phyloP scores from a whole-genome alignment of 1,140 invertebrate species.

The Trialeurodes vaporariorum region DNA sequence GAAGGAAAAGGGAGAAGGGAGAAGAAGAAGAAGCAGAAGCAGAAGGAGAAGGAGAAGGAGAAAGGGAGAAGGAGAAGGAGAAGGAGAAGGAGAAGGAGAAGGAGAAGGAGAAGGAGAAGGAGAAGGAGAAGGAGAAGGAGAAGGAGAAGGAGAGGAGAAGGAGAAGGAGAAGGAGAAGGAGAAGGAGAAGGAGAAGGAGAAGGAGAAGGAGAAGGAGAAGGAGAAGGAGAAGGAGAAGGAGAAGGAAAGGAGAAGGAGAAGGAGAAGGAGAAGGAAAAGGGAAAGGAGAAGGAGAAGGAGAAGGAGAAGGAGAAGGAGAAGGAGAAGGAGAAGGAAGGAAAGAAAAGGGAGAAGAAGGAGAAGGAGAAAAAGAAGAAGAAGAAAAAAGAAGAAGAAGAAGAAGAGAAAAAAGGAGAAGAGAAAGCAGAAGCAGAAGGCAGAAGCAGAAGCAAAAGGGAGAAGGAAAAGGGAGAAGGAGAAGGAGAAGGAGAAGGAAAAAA shows the following conservation, averaged over 20 bases:
- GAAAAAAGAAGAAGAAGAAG: neutral
- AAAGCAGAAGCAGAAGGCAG: neutral
- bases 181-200: neutral
- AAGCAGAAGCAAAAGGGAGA: neutral
- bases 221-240: neutral
- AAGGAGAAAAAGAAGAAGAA: neutral
- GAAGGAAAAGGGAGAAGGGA: constrained; percentile 8
- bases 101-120: neutral
- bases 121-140: constrained; percentile 3
- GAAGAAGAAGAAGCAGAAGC: too few species aligned
- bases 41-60: too few species aligned
- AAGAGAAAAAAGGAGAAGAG: neutral
- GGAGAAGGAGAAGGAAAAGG: neutral
- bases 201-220: neutral
- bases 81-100: neutral
- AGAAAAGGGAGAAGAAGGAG: neutral
- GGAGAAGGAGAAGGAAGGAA: neutral
- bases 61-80: neutral
- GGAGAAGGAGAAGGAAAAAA: neutral
- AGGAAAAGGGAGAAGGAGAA: neutral
- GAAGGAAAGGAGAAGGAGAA: neutral
- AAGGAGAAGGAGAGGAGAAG: neutral
- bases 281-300: neutral
- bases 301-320: neutral
- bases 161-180: neutral